Base-by-base conservation (phyloP, 2,797 vertebrate species). In the Spatula versicolor region DNA sequence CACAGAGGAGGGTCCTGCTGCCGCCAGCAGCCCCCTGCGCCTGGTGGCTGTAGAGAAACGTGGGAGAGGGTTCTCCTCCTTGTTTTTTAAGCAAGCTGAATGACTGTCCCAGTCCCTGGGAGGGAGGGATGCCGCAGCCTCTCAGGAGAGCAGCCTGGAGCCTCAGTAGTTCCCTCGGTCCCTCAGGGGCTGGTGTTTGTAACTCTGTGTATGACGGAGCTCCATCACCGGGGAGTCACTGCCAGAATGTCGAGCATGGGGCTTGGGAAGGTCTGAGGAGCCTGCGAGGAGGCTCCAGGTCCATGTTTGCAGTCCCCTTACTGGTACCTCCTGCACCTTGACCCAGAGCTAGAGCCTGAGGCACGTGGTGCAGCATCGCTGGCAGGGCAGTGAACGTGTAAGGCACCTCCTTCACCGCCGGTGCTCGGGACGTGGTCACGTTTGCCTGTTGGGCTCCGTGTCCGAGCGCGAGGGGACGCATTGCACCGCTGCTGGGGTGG, bases 381-480 rank as follows among this genome's bases (percentile, higher is more conserved):
- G 46, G 21, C 15, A 28, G 67, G 59, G n/a, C 50, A 69, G 30
- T 0, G 0, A 52, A 28, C 5, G 19, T 8, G 17, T 46, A 54
- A 75, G 68, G n/a, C 13, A 1, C 30, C 43, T 45, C 35, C 21
- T 83, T 83, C 54, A 50, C 56, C 62, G 5, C 59, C 52, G 2
- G 17, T 21, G 37, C 72, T 67, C 30, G 41, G 62, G 22, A 19
- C 11, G 25, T 9, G 31, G 22, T 50, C 54, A 56, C 0, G 0
- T 10, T 35, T 72, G 26, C 0, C 0, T 43, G 68, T 58, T 52
- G 60, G 71, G 63, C 52, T 80, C 43, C 26, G 41, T 30, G 77
- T 68, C 68, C 0, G 0, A 80, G 81, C 50, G 69, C 75, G 48
- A 74, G 80, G 58, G 0, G 1, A 90, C 39, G 63, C 73, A 37